phyloP scores from a whole-genome alignment of 2,888 invertebrate genomes.

The Aphidius colemani region DNA sequence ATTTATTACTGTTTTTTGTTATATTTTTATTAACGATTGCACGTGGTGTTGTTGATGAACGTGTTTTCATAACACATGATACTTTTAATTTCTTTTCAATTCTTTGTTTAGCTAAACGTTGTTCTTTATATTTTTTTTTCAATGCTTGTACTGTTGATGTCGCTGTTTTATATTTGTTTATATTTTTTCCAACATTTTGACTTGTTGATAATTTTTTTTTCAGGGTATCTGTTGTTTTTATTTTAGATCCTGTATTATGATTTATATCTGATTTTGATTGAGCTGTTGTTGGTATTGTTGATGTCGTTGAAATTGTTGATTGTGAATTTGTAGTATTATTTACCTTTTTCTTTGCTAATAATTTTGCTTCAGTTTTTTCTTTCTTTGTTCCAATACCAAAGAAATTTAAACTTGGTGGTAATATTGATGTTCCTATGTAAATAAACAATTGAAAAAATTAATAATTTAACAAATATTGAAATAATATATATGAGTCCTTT shows the following conservation, averaged over 20 bases:
- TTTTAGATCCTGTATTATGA: constrained; percentile 47
- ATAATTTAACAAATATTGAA: constrained; percentile 17
- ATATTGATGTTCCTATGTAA: constrained; percentile 66
- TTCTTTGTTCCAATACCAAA: constrained; percentile 62
- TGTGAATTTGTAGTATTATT: constrained; percentile 28
- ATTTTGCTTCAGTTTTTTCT: constrained; percentile 41
- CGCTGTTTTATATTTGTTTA: constrained; percentile 49
- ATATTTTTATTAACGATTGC: constrained; percentile 55
- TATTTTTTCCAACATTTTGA: constrained; percentile 37
- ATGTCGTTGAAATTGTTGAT: constrained; percentile 16
- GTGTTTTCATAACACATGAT: constrained; percentile 60
- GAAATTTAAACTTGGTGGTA: constrained; percentile 76
- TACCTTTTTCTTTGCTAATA: constrained; percentile 5
- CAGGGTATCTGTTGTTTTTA: constrained; percentile 49
- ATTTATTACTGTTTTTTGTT: constrained; percentile 39
- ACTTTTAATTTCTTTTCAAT: constrained; percentile 52
- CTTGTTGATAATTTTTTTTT: constrained; percentile 45
- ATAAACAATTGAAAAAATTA: too few species aligned
- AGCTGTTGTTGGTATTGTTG: constrained; percentile 16
- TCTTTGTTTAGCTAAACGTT: constrained; percentile 64
- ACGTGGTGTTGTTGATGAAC: constrained; percentile 54
- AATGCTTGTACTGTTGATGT: constrained; percentile 63
- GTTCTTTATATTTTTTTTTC: constrained; percentile 67
- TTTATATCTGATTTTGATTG: constrained; percentile 37
- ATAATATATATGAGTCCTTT: constrained; percentile 22